A percentile compares a stretch with the other conserved stretches of the same genome.
phyloP scores from a whole-genome alignment of 2,797 vertebrate species.

The Odontamblyopus rebecca region DNA sequence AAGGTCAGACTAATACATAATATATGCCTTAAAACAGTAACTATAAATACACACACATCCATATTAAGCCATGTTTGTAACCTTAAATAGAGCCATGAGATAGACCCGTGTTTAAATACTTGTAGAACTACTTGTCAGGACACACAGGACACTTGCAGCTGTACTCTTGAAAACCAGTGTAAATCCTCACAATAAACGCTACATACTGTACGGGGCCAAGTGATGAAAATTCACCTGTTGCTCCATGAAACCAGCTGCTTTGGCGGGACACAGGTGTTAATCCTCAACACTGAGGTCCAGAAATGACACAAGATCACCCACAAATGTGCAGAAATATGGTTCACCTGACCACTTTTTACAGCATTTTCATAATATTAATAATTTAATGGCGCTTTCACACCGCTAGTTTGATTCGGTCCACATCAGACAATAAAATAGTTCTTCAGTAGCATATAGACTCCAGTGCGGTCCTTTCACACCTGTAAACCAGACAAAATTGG shows the following conservation, averaged over 20 bases:
- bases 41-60: no score
- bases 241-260: constrained; percentile 1
- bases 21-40: not conserved
- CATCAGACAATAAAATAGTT: no score
- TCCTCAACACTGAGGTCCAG: not conserved
- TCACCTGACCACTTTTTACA: no score
- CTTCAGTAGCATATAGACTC: no score
- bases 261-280: not conserved
- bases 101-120: not conserved
- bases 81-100: no score
- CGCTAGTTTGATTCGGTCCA: no score
- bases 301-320: not conserved
- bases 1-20: not conserved
- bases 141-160: not conserved
- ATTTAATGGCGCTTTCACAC: no score
- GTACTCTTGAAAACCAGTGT: not conserved
- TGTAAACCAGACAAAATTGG: no score
- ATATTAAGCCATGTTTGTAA: no score
- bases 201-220: not conserved
- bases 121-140: not conserved
- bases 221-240: constrained; percentile 4
- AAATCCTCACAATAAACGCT: constrained; percentile 5
- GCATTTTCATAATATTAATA: no score
- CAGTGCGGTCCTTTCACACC: no score
- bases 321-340: no score